Conservation (phyloP, 2,888 invertebrate species). For the Graphium colonna region DNA sequence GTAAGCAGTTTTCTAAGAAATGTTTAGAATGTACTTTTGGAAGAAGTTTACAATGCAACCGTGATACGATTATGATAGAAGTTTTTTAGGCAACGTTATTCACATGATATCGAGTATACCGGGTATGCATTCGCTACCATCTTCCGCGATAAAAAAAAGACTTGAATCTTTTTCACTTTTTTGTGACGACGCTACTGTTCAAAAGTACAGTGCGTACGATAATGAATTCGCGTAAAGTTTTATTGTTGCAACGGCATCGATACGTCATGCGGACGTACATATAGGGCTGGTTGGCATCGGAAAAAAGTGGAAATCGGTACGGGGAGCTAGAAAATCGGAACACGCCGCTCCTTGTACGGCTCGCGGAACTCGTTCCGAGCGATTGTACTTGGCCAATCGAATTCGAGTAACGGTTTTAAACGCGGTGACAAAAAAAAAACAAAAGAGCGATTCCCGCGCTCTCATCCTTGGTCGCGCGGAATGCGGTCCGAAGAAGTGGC, state of each 20-base stretch:
- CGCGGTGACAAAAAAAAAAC: conserved; percentile 44
- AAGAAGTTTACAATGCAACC: too few species aligned
- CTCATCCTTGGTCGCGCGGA: conserved; percentile 62
- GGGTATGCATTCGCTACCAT: conserved; percentile 39
- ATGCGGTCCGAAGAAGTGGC: conserved; percentile 64
- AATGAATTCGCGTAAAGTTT: conserved; percentile 65
- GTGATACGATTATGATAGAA: too few species aligned
- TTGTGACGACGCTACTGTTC: conserved; percentile 36
- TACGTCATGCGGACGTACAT: conserved; percentile 45
- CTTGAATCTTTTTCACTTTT: conserved; percentile 38
- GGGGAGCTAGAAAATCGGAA: conserved; percentile 73
- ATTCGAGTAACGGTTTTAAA: conserved; percentile 69
- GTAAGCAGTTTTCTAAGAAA: too few species aligned
- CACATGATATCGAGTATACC: too few species aligned
- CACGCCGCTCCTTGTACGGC: conserved; percentile 54
- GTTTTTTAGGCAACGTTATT: too few species aligned
- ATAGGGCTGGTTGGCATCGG: conserved; percentile 37
- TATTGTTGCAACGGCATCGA: conserved; percentile 75
- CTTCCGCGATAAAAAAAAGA: conserved; percentile 43
- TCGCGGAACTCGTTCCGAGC: conserved; percentile 57
- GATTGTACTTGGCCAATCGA: conserved; percentile 56
- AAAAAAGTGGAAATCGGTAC: conserved; percentile 60
- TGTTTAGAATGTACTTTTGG: too few species aligned
- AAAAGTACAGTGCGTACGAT: neutral
- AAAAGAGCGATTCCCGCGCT: conserved; percentile 45